Conservation (phyloP, 2,797 vertebrate genomes). For the Acanthurus lineatus region DNA sequence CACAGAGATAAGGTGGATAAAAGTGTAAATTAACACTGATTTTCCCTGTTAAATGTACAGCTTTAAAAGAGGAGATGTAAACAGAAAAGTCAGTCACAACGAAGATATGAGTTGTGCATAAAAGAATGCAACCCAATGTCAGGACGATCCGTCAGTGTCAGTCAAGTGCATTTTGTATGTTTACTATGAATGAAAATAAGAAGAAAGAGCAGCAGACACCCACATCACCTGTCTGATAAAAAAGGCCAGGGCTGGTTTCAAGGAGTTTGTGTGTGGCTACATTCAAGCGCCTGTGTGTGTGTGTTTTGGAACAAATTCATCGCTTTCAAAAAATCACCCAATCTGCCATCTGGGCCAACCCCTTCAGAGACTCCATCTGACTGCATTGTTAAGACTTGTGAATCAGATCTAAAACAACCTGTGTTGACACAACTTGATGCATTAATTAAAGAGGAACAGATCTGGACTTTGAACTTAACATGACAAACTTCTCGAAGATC, state of each 20-base stretch:
- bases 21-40: slow-evolving; percentile 11
- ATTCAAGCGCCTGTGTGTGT: too few species aligned
- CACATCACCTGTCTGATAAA: background rate
- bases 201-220: background rate
- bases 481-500: background rate
- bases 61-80: background rate
- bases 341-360: background rate
- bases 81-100: background rate
- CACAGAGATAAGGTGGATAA: background rate
- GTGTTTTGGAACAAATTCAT: background rate
- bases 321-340: background rate
- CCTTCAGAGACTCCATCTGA: background rate
- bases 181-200: background rate
- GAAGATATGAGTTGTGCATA: slow-evolving; percentile 3
- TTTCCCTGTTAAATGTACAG: background rate
- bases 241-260: background rate
- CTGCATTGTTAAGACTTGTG: background rate
- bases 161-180: slow-evolving; percentile 1
- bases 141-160: background rate
- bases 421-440: too few species aligned
- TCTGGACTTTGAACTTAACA: background rate
- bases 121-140: background rate
- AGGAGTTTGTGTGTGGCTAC: background rate
- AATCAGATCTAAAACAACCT: background rate
- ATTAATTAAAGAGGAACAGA: background rate